Conservation (phyloP, 2,888 invertebrate species). For the Spatulosminthurus flaviceps region DNA sequence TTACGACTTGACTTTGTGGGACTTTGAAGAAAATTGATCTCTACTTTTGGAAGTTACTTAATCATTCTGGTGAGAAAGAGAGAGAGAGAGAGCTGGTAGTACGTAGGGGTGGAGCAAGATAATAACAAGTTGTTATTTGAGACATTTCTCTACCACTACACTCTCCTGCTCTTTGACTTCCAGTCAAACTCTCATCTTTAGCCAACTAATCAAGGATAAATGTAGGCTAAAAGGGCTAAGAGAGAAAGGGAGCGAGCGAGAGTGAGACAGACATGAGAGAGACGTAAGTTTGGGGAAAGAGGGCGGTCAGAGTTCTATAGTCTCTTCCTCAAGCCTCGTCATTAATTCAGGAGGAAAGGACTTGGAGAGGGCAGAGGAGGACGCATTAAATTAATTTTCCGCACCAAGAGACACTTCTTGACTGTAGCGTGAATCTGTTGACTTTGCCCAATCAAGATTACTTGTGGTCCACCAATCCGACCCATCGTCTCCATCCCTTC, state of each 20-base stretch:
- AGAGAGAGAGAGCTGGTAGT: background rate
- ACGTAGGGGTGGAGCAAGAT: no score
- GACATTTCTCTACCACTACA: conserved; percentile 25
- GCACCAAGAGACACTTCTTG: conserved; percentile 51
- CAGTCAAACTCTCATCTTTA: conserved; percentile 46
- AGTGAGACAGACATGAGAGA: conserved; percentile 15
- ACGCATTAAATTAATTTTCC: conserved; percentile 56
- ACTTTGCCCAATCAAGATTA: conserved; percentile 61
- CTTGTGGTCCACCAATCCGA: conserved; percentile 61
- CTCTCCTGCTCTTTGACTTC: background rate
- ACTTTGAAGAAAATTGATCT: conserved; percentile 5
- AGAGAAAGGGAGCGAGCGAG: background rate
- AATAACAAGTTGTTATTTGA: background rate
- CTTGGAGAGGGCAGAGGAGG: conserved; percentile 46
- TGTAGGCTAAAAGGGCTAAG: conserved; percentile 31
- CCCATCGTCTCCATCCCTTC: conserved; percentile 41
- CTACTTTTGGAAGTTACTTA: background rate
- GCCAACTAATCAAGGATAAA: conserved; percentile 45
- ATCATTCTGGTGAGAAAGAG: background rate
- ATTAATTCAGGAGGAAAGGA: conserved; percentile 50
- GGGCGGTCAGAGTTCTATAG: conserved; percentile 36
- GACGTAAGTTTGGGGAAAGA: background rate
- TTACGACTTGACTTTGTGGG: background rate
- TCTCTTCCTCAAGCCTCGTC: conserved; percentile 47
- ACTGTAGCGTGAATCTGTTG: conserved; percentile 52